Conservation (phyloP, 2,888 invertebrate species). For the Aplocera efformata region DNA sequence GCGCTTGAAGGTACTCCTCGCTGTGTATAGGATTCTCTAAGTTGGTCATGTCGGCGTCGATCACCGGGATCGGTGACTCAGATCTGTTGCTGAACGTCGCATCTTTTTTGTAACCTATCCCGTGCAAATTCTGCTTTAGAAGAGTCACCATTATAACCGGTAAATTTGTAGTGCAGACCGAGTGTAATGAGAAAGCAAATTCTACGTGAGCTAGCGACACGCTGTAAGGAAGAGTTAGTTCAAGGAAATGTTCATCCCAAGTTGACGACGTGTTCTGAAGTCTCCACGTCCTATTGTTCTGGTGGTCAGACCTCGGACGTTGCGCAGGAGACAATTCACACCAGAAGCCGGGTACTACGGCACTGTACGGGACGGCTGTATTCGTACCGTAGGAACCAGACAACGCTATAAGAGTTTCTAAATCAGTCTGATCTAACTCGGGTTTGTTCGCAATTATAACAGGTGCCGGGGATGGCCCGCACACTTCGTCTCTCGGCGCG, state of each 20-base stretch:
- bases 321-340: slow-evolving; percentile 95
- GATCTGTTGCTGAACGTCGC: slow-evolving; percentile 66
- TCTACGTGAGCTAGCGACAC: slow-evolving; percentile 93
- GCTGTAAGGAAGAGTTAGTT: slow-evolving; percentile 90
- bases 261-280: slow-evolving; percentile 93
- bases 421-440: slow-evolving; percentile 78
- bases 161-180: slow-evolving; percentile 85
- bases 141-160: slow-evolving; percentile 89
- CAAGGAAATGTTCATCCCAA: slow-evolving; percentile 96
- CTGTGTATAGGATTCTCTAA: slow-evolving; percentile 88
- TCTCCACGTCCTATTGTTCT: slow-evolving; percentile 93
- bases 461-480: slow-evolving; percentile 50
- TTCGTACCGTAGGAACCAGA: slow-evolving; percentile 86
- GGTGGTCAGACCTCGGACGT: slow-evolving; percentile 92
- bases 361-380: slow-evolving; percentile 84
- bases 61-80: slow-evolving; percentile 60
- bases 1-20: slow-evolving; percentile 89
- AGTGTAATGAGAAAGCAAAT: slow-evolving; percentile 90
- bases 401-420: slow-evolving; percentile 85
- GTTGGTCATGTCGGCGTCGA: slow-evolving; percentile 58
- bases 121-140: slow-evolving; percentile 81
- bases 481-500: slow-evolving; percentile 58
- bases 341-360: slow-evolving; percentile 96
- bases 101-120: slow-evolving; percentile 77
- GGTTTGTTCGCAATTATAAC: slow-evolving; percentile 81